Evolutionary conservation across 2,113 vertebrate genomes (phyloP), one percentile per base, ranked within the genome.

Genomic region (Maylandia zebra): DNA sequence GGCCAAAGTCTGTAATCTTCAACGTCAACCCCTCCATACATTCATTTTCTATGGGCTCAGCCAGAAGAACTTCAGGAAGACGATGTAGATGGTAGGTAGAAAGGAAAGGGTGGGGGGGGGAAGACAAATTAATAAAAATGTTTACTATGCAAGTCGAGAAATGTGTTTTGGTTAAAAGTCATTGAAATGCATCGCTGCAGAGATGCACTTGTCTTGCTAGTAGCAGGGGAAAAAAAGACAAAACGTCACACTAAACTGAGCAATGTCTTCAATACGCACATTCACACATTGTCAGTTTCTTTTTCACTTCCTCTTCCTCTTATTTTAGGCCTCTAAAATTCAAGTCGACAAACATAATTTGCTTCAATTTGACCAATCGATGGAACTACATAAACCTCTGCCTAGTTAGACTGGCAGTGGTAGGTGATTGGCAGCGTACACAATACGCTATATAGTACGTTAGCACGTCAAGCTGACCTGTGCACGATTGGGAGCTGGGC

Each of bases 1-100:
- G 95, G 32, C 98, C 98, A 1, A 98, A 98, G 93, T 98, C 98
- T 0, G 97, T 98, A 92, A 98, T 98, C 96, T 98, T 98, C 94
- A 98, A 86, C 4, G 97, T 98, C 92, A 97, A 94, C 4, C 97
- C 95, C 52, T 97, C 97, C 92, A 98, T 97, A 86, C 96, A 95
- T 8, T 97, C 97, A 1, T 97, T 96, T 89, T 98, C 97, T 34
- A 98, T 96, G 22, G 96, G 97, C 95, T 97, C 96, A 30, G 97
- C 96, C 93, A 98, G 95, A 43, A 98, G 96, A 88, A 98, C 98
- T 98, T 88, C 8, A 14, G 86, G 71, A 43, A n/a, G 41, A 9
- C 19, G 56, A 1, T 16, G 19, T 0, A n/a, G 71, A 32, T 2
- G 32, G 32, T 10, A 45, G 19, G 41, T n/a, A 17, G 10, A 48